Conservation (phyloP, 2,797 vertebrate species). For the Australoheros facetus region DNA sequence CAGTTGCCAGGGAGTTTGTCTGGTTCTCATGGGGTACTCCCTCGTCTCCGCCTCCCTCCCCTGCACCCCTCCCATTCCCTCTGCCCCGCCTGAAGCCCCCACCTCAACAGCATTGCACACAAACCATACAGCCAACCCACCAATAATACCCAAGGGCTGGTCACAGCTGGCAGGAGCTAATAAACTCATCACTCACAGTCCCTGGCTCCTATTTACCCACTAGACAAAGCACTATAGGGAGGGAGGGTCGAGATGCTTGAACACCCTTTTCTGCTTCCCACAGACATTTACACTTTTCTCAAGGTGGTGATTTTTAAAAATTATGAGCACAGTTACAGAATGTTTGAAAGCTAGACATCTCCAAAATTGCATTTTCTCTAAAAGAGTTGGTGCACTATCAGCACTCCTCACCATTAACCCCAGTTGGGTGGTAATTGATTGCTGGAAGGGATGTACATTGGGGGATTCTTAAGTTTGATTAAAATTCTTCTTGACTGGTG, state of each 20-base stretch:
- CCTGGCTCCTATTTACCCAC: constrained; percentile 66
- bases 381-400: constrained; percentile 10
- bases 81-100: constrained; percentile 6
- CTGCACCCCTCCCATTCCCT: neutral
- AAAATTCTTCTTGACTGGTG: constrained; percentile 65
- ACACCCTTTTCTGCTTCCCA: constrained; percentile 17
- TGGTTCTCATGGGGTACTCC: constrained; percentile 70
- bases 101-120: constrained; percentile 2
- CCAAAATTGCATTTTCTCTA: neutral
- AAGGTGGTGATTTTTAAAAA: neutral
- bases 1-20: constrained; percentile 75
- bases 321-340: neutral
- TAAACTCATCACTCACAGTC: constrained; percentile 79
- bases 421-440: constrained; percentile 46
- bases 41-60: constrained; percentile 23
- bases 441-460: constrained; percentile 42
- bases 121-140: neutral
- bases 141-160: constrained; percentile 74
- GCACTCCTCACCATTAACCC: constrained; percentile 27
- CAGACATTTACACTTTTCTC: constrained; percentile 6
- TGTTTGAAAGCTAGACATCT: neutral
- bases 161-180: constrained; percentile 81
- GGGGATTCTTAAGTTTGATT: constrained; percentile 74
- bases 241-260: constrained; percentile 23
- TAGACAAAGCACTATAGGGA: constrained; percentile 48